phyloP scores from a whole-genome alignment of 2,113 vertebrate genomes.

The Myrmophylax atrothorax region DNA sequence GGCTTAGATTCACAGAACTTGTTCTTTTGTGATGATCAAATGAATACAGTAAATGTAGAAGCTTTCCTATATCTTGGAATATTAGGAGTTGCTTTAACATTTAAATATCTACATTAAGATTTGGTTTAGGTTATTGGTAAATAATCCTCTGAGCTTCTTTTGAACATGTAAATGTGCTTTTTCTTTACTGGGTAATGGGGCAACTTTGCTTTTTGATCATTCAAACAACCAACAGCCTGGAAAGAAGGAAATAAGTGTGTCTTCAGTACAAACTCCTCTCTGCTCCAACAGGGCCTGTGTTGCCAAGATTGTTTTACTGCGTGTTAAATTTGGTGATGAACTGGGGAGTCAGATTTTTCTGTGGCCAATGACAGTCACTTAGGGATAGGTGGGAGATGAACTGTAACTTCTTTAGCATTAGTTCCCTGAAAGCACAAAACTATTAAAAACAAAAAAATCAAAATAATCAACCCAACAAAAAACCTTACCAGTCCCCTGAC shows the following conservation, averaged over 20 bases:
- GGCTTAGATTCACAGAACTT: neutral
- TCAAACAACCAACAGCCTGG: neutral
- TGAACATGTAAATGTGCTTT: neutral
- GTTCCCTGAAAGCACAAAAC: neutral
- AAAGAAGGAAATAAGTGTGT: neutral
- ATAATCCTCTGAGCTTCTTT: neutral
- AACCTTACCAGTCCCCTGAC: rapidly evolving
- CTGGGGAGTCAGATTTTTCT: neutral
- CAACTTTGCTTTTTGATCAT: neutral
- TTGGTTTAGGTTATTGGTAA: neutral
- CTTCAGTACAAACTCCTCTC: neutral
- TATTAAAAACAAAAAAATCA: neutral
- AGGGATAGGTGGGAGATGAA: neutral
- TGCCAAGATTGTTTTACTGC: neutral
- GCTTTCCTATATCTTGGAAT: neutral
- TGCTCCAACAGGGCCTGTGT: neutral
- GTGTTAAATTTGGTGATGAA: neutral
- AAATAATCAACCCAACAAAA: neutral
- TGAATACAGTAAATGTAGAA: neutral
- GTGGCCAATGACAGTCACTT: neutral
- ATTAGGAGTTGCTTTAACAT: neutral
- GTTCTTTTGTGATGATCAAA: neutral
- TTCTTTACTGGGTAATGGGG: neutral
- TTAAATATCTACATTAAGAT: neutral
- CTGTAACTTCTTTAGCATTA: neutral